A percentile compares a stretch with the other conserved stretches of the same genome.
Evolutionary conservation across 1,140 invertebrate species (phyloP).

Genomic region (Drosophila ambigua): DNA sequence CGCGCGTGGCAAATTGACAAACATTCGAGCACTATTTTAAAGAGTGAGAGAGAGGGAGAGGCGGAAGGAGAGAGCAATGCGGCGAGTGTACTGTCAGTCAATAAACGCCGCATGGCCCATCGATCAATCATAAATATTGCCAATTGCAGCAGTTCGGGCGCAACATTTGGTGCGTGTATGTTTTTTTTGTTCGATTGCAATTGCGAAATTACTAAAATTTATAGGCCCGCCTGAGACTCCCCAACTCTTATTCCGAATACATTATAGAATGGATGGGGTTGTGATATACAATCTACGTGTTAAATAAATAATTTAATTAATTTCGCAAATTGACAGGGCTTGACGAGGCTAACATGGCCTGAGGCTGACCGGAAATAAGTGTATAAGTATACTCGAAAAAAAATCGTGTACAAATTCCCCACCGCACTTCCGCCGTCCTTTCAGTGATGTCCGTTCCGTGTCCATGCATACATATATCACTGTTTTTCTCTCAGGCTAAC

Average conservation of each 20-base stretch:
- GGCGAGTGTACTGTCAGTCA: conserved; percentile 46
- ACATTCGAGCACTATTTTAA: conserved; percentile 58
- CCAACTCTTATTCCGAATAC: no score
- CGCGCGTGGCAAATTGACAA: conserved; percentile 58
- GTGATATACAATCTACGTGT: conserved; percentile 33
- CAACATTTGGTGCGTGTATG: conserved; percentile 14
- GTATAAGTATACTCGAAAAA: conserved; percentile 21
- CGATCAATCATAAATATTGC: conserved; percentile 63
- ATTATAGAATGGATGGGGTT: background rate
- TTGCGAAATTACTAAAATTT: conserved; percentile 53
- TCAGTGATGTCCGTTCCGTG: conserved; percentile 6
- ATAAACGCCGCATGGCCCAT: conserved; percentile 53
- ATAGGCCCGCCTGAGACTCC: background rate
- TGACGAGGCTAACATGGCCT: conserved; percentile 35
- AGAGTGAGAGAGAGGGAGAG: conserved; percentile 20
- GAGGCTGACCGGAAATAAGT: conserved; percentile 40
- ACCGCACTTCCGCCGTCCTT: conserved; percentile 18
- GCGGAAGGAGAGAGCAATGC: background rate
- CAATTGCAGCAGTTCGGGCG: conserved; percentile 33
- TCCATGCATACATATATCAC: background rate
- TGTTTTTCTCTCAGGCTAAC: background rate
- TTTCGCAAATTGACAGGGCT: conserved; percentile 71
- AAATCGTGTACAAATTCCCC: conserved; percentile 24
- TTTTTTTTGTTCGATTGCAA: conserved; percentile 25
- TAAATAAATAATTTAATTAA: conserved; percentile 82